A percentile compares a stretch with the other conserved stretches of the same genome.
phyloP scores from a whole-genome alignment of 2,888 invertebrate genomes.

The Eupsilia transversa region DNA sequence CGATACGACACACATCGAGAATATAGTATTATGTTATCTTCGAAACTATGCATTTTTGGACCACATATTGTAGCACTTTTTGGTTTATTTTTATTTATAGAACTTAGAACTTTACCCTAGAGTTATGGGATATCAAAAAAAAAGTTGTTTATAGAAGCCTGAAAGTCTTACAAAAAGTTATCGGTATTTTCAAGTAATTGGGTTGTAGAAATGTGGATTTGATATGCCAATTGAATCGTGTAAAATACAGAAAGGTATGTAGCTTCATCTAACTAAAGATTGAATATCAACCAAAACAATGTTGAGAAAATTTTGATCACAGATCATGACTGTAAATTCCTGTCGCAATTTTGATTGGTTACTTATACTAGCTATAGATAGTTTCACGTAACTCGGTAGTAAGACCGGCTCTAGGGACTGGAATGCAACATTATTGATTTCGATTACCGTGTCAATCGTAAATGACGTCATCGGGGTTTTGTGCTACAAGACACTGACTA shows the following conservation, averaged over 20 bases:
- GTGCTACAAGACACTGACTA: conserved; percentile 4
- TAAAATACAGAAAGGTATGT: neutral
- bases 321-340: conserved; percentile 24
- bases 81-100: no score
- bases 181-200: neutral
- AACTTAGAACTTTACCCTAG: no score
- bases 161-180: conserved; percentile 1
- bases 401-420: conserved; percentile 28
- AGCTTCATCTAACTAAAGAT: neutral
- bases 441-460: conserved; percentile 46
- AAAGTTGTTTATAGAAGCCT: no score
- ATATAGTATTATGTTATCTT: no score
- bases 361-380: neutral
- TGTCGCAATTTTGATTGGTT: conserved; percentile 25
- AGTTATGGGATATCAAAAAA: no score
- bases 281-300: neutral
- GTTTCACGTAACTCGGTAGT: conserved; percentile 9
- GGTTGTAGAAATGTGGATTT: neutral
- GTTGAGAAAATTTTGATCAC: neutral
- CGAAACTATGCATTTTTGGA: no score
- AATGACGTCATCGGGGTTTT: conserved; percentile 55
- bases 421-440: conserved; percentile 62
- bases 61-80: no score
- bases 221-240: neutral
- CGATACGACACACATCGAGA: no score